These are phyloP conservation scores for Cricetomys ansorgei DNA, from an alignment of 2,113 vertebrate species.

Conservation along the genomic window DNA sequence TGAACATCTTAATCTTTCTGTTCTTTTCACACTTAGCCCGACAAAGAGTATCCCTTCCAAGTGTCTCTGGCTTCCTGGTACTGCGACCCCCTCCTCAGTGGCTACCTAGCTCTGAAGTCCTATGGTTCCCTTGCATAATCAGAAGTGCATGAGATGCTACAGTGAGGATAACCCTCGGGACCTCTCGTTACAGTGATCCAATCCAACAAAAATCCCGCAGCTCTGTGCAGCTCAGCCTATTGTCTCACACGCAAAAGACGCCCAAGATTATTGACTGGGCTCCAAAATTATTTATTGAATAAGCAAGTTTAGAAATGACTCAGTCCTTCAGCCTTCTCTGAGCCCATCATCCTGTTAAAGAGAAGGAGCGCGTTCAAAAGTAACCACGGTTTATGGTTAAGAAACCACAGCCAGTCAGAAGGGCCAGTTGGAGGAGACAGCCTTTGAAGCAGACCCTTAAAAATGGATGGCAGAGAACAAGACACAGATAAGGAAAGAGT, in stretches of 20 bases:
- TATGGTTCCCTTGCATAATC: neutral
- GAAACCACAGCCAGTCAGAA: neutral
- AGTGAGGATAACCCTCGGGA: neutral
- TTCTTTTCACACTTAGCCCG: neutral
- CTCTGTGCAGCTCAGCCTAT: neutral
- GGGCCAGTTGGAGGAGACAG: neutral
- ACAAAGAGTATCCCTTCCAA: neutral
- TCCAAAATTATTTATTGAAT: neutral
- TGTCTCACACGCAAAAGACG: neutral
- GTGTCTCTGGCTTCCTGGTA: neutral
- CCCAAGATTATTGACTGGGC: neutral
- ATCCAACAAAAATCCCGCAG: neutral
- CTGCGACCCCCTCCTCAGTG: accelerated
- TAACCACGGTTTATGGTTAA: neutral
- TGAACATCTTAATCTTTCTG: neutral
- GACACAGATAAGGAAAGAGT: neutral
- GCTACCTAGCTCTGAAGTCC: neutral
- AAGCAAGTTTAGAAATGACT: neutral
- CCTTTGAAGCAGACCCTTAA: neutral
- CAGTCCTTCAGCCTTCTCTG: neutral
- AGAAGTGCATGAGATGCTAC: neutral
- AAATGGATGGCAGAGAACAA: neutral
- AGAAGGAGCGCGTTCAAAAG: neutral
- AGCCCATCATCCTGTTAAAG: neutral
- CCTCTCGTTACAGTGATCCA: neutral